Base-by-base conservation (phyloP, 2,888 invertebrate genomes). In the Drosophila testacea region DNA sequence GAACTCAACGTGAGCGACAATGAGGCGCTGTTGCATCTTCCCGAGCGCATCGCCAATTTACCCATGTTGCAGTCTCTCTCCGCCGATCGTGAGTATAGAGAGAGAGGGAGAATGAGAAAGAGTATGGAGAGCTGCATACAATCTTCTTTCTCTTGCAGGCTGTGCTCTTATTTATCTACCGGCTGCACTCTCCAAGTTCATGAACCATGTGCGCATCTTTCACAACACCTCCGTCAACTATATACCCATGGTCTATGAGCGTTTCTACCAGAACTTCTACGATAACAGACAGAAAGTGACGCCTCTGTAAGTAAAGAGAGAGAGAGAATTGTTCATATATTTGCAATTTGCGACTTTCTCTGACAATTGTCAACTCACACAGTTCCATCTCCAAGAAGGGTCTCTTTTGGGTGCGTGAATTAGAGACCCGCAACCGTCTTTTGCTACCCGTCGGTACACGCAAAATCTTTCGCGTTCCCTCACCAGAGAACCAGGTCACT, bases 1-100 rank as follows among this genome's bases (percentile, higher is more conserved):
- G 92, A 92, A 64, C 78, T 93, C 34, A 88, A 89, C 52, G 77
- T 92, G 48, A 91, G 90, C 67, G 93, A 92, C 64, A 93, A 92
- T 69, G 73, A 83, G 44, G 77, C 84, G n/a, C 81, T 92, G 48
- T 69, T 86, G 74, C 91, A 91, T 69, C 90, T 93, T 64, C 92
- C 93, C 11, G 92, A 92, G 63, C 88, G 90, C 13, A 89, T 93
- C 32, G 88, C 91, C 4, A 90, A 90, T 60, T 79, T 92, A 52
- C 90, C 88, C 16, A 90, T 91, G 57, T 68, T 93, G 50, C 91
- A 92, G 63, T 91, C 89, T 13, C 73, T 93, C 10, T 83, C 90
- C 54, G 92, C 92, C 10, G 93, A 93, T 79, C 90, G 93, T 92
- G 80, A 89, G 90, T 81, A 46, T n/a, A 39, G 11, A 54, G 16